Evolutionary conservation across 2,888 invertebrate genomes (phyloP).

Genomic region (Ormyrus labotus): DNA sequence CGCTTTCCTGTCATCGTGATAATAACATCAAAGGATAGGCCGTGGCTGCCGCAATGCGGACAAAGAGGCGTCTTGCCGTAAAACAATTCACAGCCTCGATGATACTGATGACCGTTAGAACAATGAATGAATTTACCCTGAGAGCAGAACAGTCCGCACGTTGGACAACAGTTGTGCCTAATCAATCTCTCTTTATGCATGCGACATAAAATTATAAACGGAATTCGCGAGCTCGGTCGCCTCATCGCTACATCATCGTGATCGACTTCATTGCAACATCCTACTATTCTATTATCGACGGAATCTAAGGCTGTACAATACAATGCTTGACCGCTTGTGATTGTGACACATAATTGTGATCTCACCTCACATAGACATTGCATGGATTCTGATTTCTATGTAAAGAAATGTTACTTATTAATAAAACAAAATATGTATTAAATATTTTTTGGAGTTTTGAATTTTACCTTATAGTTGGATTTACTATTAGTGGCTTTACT

Average conservation of each 20-base stretch:
- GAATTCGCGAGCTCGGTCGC: constrained; percentile 85
- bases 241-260: constrained; percentile 79
- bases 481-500: constrained; percentile 52
- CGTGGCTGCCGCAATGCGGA: constrained; percentile 85
- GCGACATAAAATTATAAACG: constrained; percentile 88
- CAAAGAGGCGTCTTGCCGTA: constrained; percentile 79
- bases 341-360: constrained; percentile 78
- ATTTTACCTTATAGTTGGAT: constrained; percentile 31
- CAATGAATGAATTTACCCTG: constrained; percentile 93
- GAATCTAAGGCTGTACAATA: constrained; percentile 88
- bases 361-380: constrained; percentile 78
- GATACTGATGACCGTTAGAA: constrained; percentile 87
- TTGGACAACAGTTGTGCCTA: constrained; percentile 92
- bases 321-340: constrained; percentile 77
- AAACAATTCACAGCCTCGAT: constrained; percentile 85
- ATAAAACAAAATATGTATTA: background rate
- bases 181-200: constrained; percentile 86
- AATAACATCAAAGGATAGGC: constrained; percentile 79
- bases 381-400: constrained; percentile 71
- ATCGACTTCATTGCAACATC: constrained; percentile 86
- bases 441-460: background rate
- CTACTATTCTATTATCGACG: constrained; percentile 85
- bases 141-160: constrained; percentile 92
- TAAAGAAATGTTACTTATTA: constrained; percentile 28
- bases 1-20: constrained; percentile 81